Percentiles rank a stretch among this genome's conserved stretches.
These are phyloP conservation scores for Alsophila aescularia DNA, from an alignment of 2,888 invertebrate species.

Conservation along the genomic window DNA sequence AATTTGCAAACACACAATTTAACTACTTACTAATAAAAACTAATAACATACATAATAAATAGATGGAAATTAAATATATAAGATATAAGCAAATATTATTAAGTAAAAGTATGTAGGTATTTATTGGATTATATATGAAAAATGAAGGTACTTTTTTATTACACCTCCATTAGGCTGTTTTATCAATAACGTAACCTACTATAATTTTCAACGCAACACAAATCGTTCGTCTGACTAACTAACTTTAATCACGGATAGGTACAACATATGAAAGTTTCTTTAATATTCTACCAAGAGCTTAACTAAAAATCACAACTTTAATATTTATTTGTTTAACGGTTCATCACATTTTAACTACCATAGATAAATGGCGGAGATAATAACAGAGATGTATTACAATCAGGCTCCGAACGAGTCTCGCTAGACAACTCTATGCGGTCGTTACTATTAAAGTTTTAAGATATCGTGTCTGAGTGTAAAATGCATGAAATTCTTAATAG, in stretches of 20 bases:
- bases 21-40: no score
- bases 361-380: neutral
- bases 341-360: neutral
- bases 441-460: conserved; percentile 36
- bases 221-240: no score
- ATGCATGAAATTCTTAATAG: conserved; percentile 54
- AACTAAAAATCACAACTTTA: neutral
- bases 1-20: no score
- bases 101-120: no score
- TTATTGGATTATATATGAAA: no score
- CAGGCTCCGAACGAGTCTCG: neutral
- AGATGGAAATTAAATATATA: no score
- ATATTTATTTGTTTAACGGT: conserved; percentile 3
- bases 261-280: neutral
- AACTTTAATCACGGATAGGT: neutral
- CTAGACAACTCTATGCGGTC: conserved; percentile 14
- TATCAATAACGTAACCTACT: no score
- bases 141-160: no score
- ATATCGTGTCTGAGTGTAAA: conserved; percentile 36
- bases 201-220: no score
- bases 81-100: no score
- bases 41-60: no score
- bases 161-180: no score
- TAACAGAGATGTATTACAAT: conserved; percentile 5
- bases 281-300: neutral